A percentile compares a stretch with the other conserved stretches of the same genome.
phyloP scores from a whole-genome alignment of 2,113 vertebrate species.

The Indicator indicator region DNA sequence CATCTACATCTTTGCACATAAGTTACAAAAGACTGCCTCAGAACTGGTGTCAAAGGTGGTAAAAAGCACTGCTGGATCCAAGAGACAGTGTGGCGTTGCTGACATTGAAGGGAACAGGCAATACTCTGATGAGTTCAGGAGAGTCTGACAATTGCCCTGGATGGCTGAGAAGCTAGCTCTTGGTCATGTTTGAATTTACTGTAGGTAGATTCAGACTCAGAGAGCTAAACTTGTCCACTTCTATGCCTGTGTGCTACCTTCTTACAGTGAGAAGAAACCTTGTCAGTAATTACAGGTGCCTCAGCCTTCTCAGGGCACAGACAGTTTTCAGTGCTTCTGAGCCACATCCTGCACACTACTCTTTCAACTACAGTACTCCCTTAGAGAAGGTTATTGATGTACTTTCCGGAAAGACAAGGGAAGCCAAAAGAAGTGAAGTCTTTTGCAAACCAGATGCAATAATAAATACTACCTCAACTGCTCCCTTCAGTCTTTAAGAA shows the following conservation, averaged over 20 bases:
- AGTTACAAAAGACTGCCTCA: neutral
- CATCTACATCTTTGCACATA: neutral
- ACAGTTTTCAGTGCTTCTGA: neutral
- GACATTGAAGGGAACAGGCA: neutral
- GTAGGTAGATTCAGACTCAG: neutral
- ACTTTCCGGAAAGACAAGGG: neutral
- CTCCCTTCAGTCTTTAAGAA: neutral
- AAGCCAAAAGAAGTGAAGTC: neutral
- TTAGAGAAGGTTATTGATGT: neutral
- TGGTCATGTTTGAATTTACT: neutral
- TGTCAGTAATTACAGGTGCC: neutral
- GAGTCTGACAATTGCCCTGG: neutral
- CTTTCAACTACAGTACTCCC: neutral
- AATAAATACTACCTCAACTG: neutral
- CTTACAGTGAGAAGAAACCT: neutral
- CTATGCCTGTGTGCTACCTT: neutral
- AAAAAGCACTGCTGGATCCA: neutral
- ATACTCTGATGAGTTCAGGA: neutral
- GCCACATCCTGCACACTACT: neutral
- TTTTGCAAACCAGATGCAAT: neutral
- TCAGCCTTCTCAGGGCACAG: neutral
- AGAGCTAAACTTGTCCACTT: neutral
- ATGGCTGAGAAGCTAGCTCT: neutral
- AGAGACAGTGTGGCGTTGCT: rapidly evolving
- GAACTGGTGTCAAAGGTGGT: neutral